Evolutionary conservation across 2,113 vertebrate species (phyloP), one percentile per base, ranked within the genome.

Genomic region (Gavialis gangeticus): DNA sequence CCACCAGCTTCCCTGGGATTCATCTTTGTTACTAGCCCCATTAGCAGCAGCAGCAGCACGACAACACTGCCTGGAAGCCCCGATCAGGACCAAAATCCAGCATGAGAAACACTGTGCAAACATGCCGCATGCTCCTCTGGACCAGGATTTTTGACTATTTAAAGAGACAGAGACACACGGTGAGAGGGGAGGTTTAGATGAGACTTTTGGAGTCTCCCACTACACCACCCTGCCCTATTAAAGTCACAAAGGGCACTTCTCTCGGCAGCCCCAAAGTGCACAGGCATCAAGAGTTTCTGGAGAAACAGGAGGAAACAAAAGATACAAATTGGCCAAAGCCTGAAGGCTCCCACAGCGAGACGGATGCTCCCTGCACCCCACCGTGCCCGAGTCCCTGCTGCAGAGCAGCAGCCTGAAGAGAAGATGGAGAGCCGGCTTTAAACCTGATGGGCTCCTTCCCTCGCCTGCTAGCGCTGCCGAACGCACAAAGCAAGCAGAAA

Each of bases 111-210:
- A 10, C 60, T 19, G 77, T 67, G 55, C 21, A 75, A 69, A 80
- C 79, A 17, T 30, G 21, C 37, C 28, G 30, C 12, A 19, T 28
- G 67, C 25, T 3, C 46, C 46, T 3, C 14, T 79, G 58, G 46
- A 76, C 28, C 64, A 59, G 46, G 30, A 9, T 19, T 10, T 4
- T 46, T 58, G 58, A 14, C 9, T 54, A 0, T 4, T 56, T 54
- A 1, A 69, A 75, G 62, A 19, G 12, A 10, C 2, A 77, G 54
- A 12, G 67, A 59, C 60, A 30, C 62, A 24, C 19, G 6, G 17
- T 5, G 17, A 75, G 77, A 21, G 30, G 46, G 46, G 46, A 22
- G 16, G 28, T 55, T 83, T 54, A 54, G 30, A 4, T 24, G 85
- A 64, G 30, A 10, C 3, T 46, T 46, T 46, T 57, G 37, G 18